Evolutionary conservation across 2,888 invertebrate species (phyloP).

Genomic region (Rambutsinella grinnellia): DNA sequence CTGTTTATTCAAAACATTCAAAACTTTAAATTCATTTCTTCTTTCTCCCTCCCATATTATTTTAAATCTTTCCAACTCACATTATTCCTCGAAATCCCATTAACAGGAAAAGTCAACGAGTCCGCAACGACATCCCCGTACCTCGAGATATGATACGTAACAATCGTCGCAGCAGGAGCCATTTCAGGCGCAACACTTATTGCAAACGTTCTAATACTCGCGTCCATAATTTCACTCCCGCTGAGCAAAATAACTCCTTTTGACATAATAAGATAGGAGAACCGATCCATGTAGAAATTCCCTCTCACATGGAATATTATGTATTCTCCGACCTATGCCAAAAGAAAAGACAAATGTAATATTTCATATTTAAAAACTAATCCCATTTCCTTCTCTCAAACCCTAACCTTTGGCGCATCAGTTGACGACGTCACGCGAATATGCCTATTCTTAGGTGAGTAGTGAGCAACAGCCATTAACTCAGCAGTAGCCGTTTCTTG

Average conservation of each 20-base stretch:
- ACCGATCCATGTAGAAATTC: conserved; percentile 89
- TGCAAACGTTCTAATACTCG: conserved; percentile 83
- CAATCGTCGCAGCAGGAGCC: conserved; percentile 92
- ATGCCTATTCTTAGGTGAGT: conserved; percentile 85
- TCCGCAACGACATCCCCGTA: conserved; percentile 91
- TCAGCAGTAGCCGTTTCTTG: conserved; percentile 78
- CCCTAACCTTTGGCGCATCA: conserved; percentile 77
- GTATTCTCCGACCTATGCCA: conserved; percentile 86
- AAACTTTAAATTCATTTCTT: neutral
- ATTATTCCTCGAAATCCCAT: conserved; percentile 93
- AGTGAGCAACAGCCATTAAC: conserved; percentile 81
- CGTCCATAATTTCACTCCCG: conserved; percentile 87
- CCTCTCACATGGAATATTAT: conserved; percentile 94
- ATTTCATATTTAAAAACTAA: too few species aligned
- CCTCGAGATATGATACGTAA: conserved; percentile 86
- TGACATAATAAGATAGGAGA: conserved; percentile 92
- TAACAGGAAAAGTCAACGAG: conserved; percentile 95
- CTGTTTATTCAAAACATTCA: conserved; percentile 69
- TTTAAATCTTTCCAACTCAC: conserved; percentile 34
- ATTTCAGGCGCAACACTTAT: conserved; percentile 87
- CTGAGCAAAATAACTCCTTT: conserved; percentile 90
- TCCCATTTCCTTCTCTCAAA: conserved; percentile 8
- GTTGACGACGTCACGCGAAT: conserved; percentile 90
- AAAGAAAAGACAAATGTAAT: too few species aligned
- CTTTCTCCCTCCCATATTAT: neutral